Percentiles rank a stretch among this genome's conserved stretches.
These are phyloP conservation scores for Epizoanthus rinbou DNA, from an alignment of 92 coral and sea anemone genomes.

Conservation along the genomic window DNA sequence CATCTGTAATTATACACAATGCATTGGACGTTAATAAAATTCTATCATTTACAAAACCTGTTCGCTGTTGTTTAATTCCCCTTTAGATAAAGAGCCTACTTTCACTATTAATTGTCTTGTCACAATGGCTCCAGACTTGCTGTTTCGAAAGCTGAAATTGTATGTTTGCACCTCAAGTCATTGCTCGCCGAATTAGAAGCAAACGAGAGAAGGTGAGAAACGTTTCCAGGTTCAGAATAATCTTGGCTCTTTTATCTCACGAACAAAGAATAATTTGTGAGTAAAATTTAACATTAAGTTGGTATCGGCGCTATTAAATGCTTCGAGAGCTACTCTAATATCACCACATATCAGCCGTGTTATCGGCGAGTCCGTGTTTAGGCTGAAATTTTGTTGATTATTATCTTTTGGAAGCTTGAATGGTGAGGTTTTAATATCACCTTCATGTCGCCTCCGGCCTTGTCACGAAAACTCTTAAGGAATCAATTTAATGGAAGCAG, in stretches of 20 bases:
- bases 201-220: neutral
- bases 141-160: constrained; percentile 10
- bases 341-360: constrained; percentile 36
- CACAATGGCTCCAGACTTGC: constrained; percentile 10
- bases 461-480: constrained; percentile 48
- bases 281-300: constrained; percentile 2
- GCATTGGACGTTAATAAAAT: constrained; percentile 26
- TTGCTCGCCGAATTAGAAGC: constrained; percentile 7
- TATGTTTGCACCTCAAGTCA: neutral
- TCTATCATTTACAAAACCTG: constrained; percentile 21
- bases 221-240: neutral
- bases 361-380: constrained; percentile 46
- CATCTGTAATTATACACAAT: constrained; percentile 30
- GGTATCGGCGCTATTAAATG: neutral
- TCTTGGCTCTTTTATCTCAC: neutral
- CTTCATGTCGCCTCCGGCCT: constrained; percentile 33
- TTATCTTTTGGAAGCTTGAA: constrained; percentile 39
- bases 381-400: constrained; percentile 43
- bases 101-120: constrained; percentile 24
- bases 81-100: constrained; percentile 14
- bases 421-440: constrained; percentile 41
- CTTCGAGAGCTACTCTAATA: constrained; percentile 15
- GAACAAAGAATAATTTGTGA: neutral
- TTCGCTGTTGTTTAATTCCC: constrained; percentile 12
- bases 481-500: constrained; percentile 24